Evolutionary conservation across 2,797 vertebrate genomes (phyloP).

Genomic region (Miichthys miiuy): DNA sequence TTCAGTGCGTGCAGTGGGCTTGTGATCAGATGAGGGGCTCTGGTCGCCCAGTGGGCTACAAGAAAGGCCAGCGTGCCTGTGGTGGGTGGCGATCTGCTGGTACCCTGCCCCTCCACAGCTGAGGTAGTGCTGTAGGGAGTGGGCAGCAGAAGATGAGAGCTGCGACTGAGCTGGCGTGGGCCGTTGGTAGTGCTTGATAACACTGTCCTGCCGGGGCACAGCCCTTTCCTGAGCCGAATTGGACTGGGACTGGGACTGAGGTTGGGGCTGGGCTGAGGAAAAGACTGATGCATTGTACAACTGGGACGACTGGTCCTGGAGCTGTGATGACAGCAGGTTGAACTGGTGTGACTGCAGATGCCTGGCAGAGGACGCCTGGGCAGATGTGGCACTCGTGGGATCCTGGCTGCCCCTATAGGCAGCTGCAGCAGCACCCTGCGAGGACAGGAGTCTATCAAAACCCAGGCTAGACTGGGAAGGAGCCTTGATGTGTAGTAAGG

Average conservation of each 20-base stretch:
- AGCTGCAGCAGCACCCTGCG: slow-evolving; percentile 86
- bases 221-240: slow-evolving; percentile 90
- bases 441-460: slow-evolving; percentile 92
- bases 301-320: slow-evolving; percentile 91
- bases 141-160: slow-evolving; percentile 89
- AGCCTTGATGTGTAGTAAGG: slow-evolving; percentile 94
- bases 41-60: slow-evolving; percentile 94
- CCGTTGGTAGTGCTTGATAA: slow-evolving; percentile 96
- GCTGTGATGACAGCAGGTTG: slow-evolving; percentile 92
- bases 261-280: slow-evolving; percentile 86
- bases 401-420: slow-evolving; percentile 89
- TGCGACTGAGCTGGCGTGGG: slow-evolving; percentile 90
- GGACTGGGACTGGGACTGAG: slow-evolving; percentile 85
- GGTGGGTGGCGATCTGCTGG: slow-evolving; percentile 89
- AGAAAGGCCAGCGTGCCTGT: slow-evolving; percentile 90
- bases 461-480: slow-evolving; percentile 92
- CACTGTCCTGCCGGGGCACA: slow-evolving; percentile 95
- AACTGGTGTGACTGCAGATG: slow-evolving; percentile 93
- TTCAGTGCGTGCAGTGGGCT: slow-evolving; percentile 80
- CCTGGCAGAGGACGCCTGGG: slow-evolving; percentile 88
- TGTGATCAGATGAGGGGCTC: slow-evolving; percentile 88
- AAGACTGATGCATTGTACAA: slow-evolving; percentile 94
- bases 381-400: slow-evolving; percentile 84
- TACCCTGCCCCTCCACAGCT: slow-evolving; percentile 93
- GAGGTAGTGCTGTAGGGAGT: slow-evolving; percentile 95